phyloP scores from a whole-genome alignment of 2,888 invertebrate species.

The Neoascia interrupta region DNA sequence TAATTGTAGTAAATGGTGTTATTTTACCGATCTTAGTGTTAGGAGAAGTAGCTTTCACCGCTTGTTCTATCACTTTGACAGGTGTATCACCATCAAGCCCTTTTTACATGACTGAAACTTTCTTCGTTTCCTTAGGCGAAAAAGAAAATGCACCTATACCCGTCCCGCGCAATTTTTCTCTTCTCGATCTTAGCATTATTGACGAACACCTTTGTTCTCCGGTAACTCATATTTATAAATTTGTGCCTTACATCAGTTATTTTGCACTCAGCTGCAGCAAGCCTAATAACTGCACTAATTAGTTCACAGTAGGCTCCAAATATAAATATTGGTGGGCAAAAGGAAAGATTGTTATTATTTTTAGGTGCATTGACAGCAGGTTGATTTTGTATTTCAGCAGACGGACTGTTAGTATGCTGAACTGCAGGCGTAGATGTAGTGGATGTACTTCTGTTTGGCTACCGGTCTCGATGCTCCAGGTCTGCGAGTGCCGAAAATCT shows the following conservation, averaged over 20 bases:
- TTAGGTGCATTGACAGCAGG: background rate
- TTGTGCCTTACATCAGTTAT: background rate
- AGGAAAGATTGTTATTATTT: background rate
- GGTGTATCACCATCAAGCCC: no score
- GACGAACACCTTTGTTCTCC: background rate
- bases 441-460: no score
- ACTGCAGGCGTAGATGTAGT: background rate
- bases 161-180: no score
- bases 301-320: background rate
- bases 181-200: background rate
- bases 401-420: background rate
- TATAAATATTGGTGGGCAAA: background rate
- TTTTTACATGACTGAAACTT: no score
- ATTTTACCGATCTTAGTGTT: no score
- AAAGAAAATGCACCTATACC: no score
- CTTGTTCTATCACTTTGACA: no score
- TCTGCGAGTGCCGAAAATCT: background rate
- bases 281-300: background rate
- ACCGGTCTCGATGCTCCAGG: no score
- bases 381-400: background rate
- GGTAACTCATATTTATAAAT: constrained; percentile 6
- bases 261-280: background rate
- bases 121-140: no score
- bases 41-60: background rate
- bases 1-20: background rate